Evolutionary conservation across 1,140 invertebrate genomes (phyloP), one percentile per base, ranked within the genome.

Genomic region (Myzus persicae): DNA sequence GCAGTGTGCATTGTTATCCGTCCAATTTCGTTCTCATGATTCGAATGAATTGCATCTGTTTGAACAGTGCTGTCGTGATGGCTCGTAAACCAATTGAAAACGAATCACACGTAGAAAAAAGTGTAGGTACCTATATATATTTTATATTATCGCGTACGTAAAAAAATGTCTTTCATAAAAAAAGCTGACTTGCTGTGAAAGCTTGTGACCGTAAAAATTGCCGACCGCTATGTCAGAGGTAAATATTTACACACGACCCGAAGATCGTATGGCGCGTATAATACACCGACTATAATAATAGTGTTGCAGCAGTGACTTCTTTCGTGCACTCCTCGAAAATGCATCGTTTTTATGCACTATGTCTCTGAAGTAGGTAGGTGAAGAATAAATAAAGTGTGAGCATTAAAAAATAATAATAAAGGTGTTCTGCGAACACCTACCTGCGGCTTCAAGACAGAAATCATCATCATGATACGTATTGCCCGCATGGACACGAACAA

Each of bases 311-410:
- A 51, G 87, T 51, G 87, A 48, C 87, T 89, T 89, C 84, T 89
- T 88, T 24, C 87, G n/a, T 51, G 46, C 36, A 51, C 46, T 54
- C 46, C n/a, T 54, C 48, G 48, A 40, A 26, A 89, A 26, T 9
- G n/a, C 46, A 51, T 89, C 87, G 44, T 89, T 89, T 85, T 87
- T 89, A 89, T 89, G 87, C 87, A 89, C 46, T 89, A 36, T 38
- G 44, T 14, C 48, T 38, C 40, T 89, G 87, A 89, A 89, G 48
- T 54, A 44, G 38, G 24, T 44, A 42, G 14, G 42, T 1, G n/a
- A 51, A 46, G 87, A 42, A 48, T 51, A 89, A 89, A 89, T 51
- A 89, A 89, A 89, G 9, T 1, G 8, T 1, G 8, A 22, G n/a
- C 51, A 51, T 89, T 51, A 89, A 51, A 89, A 88, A 88, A 88